Conservation (phyloP, 2,888 invertebrate genomes). For the Agrilus biguttatus region DNA sequence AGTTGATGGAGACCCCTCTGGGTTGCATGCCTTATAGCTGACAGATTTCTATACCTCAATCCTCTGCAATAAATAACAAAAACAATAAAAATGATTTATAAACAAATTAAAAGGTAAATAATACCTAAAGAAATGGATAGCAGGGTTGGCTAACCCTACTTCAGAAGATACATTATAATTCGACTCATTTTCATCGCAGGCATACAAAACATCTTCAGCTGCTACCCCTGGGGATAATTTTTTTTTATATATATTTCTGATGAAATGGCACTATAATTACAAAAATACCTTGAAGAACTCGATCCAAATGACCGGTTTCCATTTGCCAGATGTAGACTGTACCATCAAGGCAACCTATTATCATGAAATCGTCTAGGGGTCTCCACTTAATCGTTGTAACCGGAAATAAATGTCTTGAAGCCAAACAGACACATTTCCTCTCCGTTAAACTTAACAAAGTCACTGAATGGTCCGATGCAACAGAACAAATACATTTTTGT, state of each 20-base stretch:
- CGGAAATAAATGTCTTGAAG: constrained; percentile 85
- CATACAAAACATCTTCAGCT: constrained; percentile 89
- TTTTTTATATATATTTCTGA: not conserved
- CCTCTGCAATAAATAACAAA: constrained; percentile 42
- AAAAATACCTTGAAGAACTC: constrained; percentile 70
- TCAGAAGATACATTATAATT: constrained; percentile 42
- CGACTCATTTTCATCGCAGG: constrained; percentile 78
- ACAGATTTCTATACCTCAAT: constrained; percentile 78
- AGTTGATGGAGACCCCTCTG: constrained; percentile 77
- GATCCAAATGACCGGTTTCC: constrained; percentile 96
- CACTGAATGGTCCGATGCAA: constrained; percentile 95
- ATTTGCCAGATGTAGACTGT: constrained; percentile 99
- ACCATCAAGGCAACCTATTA: constrained; percentile 93
- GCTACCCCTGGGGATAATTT: constrained; percentile 50
- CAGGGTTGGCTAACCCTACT: constrained; percentile 76
- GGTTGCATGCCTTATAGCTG: constrained; percentile 88
- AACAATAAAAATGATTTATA: no score
- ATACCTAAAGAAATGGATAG: constrained; percentile 82
- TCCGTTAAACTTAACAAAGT: constrained; percentile 85
- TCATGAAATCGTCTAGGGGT: constrained; percentile 94
- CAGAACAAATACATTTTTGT: constrained; percentile 88
- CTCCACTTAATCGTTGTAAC: constrained; percentile 93
- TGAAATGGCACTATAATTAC: not conserved
- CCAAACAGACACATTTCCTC: constrained; percentile 87
- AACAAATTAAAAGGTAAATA: no score